A percentile compares a stretch with the other conserved stretches of the same genome.
phyloP scores from a whole-genome alignment of 2,797 vertebrate genomes.

The Lacerta bilineata region DNA sequence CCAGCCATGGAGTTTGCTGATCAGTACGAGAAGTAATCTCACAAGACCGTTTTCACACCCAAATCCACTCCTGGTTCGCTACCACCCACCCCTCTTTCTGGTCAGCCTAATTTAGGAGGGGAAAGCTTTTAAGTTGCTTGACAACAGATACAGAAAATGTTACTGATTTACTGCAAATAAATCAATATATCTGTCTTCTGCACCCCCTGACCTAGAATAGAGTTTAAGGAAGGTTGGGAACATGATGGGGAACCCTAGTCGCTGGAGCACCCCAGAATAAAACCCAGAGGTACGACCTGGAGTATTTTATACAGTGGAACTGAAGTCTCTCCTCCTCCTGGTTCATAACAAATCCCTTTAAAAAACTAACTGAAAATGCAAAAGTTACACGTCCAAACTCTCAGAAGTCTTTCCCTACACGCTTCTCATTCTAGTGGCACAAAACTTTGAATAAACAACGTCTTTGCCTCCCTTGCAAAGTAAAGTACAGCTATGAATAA shows the following conservation, averaged over 20 bases:
- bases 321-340: not conserved
- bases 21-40: too few relatives aligned
- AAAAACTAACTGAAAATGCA: not conserved
- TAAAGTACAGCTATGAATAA: conserved; percentile 12
- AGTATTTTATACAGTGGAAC: conserved; percentile 1
- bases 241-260: not conserved
- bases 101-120: too few relatives aligned
- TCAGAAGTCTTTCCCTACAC: not conserved
- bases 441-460: not conserved
- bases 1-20: too few relatives aligned
- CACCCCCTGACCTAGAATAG: not conserved
- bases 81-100: too few relatives aligned
- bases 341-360: not conserved
- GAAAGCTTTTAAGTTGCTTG: too few relatives aligned
- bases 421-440: not conserved
- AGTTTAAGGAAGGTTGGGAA: not conserved
- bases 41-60: too few relatives aligned
- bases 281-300: not conserved
- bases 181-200: not conserved
- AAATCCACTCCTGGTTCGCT: too few relatives aligned
- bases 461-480: not conserved
- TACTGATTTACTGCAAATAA: not conserved
- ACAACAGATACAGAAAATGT: too few relatives aligned
- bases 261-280: not conserved
- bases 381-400: not conserved